These are phyloP conservation scores for Patiria miniata DNA, from an alignment of 35 echinoderm and acorn worm species.

Conservation along the genomic window DNA sequence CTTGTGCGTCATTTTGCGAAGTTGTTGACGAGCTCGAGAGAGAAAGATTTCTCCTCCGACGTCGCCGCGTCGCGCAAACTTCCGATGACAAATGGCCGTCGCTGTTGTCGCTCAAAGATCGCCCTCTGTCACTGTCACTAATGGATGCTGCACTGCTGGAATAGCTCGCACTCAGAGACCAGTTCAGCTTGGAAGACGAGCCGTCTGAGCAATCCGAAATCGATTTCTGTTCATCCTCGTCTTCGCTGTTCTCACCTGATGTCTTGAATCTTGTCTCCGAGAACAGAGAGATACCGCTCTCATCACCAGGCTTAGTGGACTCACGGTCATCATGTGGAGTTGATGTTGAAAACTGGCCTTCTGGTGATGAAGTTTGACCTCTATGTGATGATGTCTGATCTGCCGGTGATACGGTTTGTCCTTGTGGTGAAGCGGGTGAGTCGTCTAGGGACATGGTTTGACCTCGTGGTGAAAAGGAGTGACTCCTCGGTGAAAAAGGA, in stretches of 20 bases:
- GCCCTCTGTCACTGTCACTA: neutral
- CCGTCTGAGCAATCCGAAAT: neutral
- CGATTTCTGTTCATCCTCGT: neutral
- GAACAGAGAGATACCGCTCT: neutral
- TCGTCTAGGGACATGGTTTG: too few species aligned
- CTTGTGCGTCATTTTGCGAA: too few species aligned
- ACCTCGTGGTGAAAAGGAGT: too few species aligned
- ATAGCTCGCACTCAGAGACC: conserved; percentile 9
- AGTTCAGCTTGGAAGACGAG: neutral
- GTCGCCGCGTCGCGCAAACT: neutral
- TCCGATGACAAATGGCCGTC: neutral
- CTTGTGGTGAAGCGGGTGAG: too few species aligned
- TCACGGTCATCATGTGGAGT: too few species aligned
- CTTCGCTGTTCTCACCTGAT: neutral
- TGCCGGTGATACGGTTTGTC: too few species aligned
- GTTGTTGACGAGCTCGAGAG: neutral
- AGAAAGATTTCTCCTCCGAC: neutral
- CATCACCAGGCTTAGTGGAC: too few species aligned
- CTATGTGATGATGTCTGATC: too few species aligned
- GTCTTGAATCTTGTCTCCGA: neutral
- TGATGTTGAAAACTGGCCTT: too few species aligned
- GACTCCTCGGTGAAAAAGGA: too few species aligned
- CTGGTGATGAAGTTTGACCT: too few species aligned
- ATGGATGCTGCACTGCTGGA: neutral
- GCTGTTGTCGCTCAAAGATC: neutral